Base-by-base conservation (phyloP, 2,113 vertebrate genomes). In the Anarrhichthys ocellatus region DNA sequence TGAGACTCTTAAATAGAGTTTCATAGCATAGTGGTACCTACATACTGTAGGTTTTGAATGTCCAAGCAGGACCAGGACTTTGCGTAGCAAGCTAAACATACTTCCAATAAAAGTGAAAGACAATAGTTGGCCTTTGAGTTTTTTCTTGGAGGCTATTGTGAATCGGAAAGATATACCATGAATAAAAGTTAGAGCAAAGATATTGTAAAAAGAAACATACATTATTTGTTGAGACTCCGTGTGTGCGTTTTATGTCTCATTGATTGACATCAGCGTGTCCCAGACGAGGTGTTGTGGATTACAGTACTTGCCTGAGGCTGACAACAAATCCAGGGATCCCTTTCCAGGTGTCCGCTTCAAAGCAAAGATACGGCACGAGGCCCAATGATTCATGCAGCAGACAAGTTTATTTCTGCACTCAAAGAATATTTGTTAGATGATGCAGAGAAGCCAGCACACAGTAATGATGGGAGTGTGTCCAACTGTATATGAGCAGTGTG, bases 341-440 rank as follows among this genome's bases (percentile, higher is more conserved):
- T 6, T 79, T 83, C 88, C 89, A 86, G 82, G 82, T 91, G 88
- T 90, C 34, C 14, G 34, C 84, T 61, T 90, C 77, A 86, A 80
- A 84, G 87, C 38, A 11, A 50, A 64, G 73, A 9, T 44, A 69
- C 20, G 15, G 5, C 22, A 77, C 15, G 2, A 42, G 42, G 56
- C 18, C 4, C 10, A 0, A 9, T 73, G 86, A 91, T 84, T 85
- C 83, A 88, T 76, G 52, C 40, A 50, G 13, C 59, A 18, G 65
- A 74, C 44, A 32, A 9, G 66, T 78, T 88, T 74, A 68, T 73
- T 27, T 82, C 68, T 38, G 64, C 14, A 22, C 40, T 13, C 50
- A 54, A 82, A 54, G 8, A 17, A 84, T 83, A 54, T 85, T 74
- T 80, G 10, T 71, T 9, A 4, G 17, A 38, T 69, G 73, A 86